These are phyloP conservation scores for Chorisops tibialis DNA, from an alignment of 2,888 invertebrate species.

Conservation along the genomic window DNA sequence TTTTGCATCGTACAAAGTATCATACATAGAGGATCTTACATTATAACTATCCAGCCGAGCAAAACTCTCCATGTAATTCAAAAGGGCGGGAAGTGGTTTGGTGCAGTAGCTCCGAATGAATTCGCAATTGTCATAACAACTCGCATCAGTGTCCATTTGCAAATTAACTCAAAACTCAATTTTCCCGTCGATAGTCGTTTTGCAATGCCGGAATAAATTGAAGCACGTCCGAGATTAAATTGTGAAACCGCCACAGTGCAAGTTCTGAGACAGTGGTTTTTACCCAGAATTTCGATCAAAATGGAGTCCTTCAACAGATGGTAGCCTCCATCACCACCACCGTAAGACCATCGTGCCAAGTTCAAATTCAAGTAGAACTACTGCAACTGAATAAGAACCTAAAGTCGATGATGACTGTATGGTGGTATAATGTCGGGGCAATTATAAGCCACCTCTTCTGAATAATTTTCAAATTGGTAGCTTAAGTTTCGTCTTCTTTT, in stretches of 20 bases:
- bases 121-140: slow-evolving; percentile 18
- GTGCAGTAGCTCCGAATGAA: too few species aligned
- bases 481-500: slow-evolving; percentile 1
- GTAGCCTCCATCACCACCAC: neutral
- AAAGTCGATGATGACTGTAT: neutral
- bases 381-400: slow-evolving; percentile 4
- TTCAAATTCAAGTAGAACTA: neutral
- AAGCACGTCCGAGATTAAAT: slow-evolving; percentile 32
- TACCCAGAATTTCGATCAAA: slow-evolving; percentile 18
- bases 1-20: too few species aligned
- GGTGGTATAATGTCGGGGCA: slow-evolving; percentile 17
- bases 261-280: slow-evolving; percentile 14
- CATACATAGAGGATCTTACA: too few species aligned
- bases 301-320: slow-evolving; percentile 7
- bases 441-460: slow-evolving; percentile 22
- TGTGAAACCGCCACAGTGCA: slow-evolving; percentile 18
- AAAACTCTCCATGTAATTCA: too few species aligned
- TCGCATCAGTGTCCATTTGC: slow-evolving; percentile 17
- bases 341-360: neutral
- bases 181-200: slow-evolving; percentile 26
- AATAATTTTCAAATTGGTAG: slow-evolving; percentile 21
- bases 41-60: too few species aligned
- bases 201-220: slow-evolving; percentile 28
- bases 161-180: slow-evolving; percentile 23
- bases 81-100: too few species aligned